These are phyloP conservation scores for Pungitius pungitius DNA, from an alignment of 2,113 vertebrate species.

Conservation along the genomic window DNA sequence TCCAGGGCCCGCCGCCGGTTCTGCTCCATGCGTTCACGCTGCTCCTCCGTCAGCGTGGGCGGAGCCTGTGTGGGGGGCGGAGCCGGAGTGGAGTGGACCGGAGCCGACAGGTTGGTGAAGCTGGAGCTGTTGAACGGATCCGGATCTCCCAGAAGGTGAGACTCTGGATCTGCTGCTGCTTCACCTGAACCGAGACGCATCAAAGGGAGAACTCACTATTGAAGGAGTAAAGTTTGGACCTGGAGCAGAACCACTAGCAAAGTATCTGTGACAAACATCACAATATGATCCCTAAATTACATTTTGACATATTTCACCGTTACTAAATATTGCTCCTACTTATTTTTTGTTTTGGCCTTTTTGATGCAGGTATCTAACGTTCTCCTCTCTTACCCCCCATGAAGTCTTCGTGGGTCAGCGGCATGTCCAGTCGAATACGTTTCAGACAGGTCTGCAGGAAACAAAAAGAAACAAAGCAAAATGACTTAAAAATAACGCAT, in stretches of 20 bases:
- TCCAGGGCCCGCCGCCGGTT: conserved; percentile 90
- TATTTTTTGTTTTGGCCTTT: too few species aligned
- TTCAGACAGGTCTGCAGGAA: conserved; percentile 91
- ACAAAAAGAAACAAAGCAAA: background rate
- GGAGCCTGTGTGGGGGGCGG: background rate
- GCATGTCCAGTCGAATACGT: conserved; percentile 94
- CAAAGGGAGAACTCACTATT: too few species aligned
- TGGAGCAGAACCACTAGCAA: too few species aligned
- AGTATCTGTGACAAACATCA: too few species aligned
- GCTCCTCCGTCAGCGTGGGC: conserved; percentile 85
- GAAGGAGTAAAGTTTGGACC: too few species aligned
- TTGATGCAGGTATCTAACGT: too few species aligned
- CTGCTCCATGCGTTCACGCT: conserved; percentile 84
- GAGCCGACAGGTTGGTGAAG: conserved; percentile 13
- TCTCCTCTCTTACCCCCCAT: conserved; percentile 74
- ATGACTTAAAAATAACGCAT: background rate
- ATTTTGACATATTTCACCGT: too few species aligned
- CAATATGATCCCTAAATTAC: too few species aligned
- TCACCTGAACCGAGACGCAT: conserved; percentile 48
- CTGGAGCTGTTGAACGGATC: conserved; percentile 41
- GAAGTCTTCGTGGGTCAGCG: conserved; percentile 89
- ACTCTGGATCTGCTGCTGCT: background rate
- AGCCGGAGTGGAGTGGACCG: conserved; percentile 58
- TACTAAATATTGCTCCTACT: too few species aligned
- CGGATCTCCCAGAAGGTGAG: conserved; percentile 43